Evolutionary conservation across 2,888 invertebrate genomes (phyloP), one percentile per base, ranked within the genome.

Genomic region (Rhingia campestris): DNA sequence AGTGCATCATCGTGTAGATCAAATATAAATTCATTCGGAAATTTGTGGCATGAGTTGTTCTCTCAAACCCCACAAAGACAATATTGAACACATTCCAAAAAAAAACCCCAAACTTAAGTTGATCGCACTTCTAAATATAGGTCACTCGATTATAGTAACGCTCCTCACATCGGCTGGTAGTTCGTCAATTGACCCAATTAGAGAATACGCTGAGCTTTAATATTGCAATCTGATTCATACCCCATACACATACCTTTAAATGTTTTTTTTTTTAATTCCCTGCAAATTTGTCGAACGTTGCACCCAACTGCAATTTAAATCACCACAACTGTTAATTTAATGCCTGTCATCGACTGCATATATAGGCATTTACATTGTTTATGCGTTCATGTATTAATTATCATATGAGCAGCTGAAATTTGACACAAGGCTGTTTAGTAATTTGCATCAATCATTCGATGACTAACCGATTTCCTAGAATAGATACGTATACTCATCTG

Each of bases 391-490:
- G 12, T 33, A 12, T 5, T 35, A 45, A 14, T n/a, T 22, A 9
- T 56, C 10, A 53, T 22, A 14, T 12, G 12, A 49, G 12, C 37
- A 4, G 0, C 3, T 66, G 66, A 67, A 67, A 54, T 43, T 54
- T 41, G 66, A 69, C 51, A 47, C 69, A 47, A 58, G 53, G 12
- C 22, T 41, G 2, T 37, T 35, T n/a, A 33, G 56, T 56, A 30
- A n/a, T 56, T 56, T 58, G 32, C 69, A 58, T 56, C 56, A 56
- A 35, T 56, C 69, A 47, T 14, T 39, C 7, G 4, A 35, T 59
- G 49, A 69, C 51, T 69, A 58, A 47, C 12, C 22, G 6, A 30
- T 69, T n/a, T 51, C 6, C 14, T 30, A 9, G 49, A 14, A 14
- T 12, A 51, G 22, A 56, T 9, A 56, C 6, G 9, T 54, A 4